Base-by-base conservation (phyloP, 2,888 invertebrate genomes). In the Ditylenchus weischeri region DNA sequence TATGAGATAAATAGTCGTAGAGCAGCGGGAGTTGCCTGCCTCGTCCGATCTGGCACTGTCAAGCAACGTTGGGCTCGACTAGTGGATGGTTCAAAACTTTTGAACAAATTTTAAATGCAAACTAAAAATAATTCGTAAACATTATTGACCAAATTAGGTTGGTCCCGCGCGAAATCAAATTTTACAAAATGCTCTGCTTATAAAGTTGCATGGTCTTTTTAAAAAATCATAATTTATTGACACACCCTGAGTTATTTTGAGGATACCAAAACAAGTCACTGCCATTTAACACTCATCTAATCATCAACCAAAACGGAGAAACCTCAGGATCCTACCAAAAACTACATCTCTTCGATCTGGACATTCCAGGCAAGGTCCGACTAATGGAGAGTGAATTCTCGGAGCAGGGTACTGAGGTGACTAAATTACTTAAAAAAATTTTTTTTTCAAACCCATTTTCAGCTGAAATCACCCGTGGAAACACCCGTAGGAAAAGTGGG, bases 331-430 rank as follows among this genome's bases (percentile, higher is more conserved):
- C 88, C 0, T 98, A 98, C 84, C 87, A 90, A 63, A 98, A 98
- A 84, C 83, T 91, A 11, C 96, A 98, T 85, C 85, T 96, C 3
- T 98, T 95, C 83, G 92, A 96, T 84, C 90, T 93, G 23, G 89
- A 90, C 68, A 90, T 93, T 70, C 91, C 91, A 0, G 85, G 84
- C 38, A 88, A 88, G 63, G 86, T 54, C 29, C 84, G 88, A 29
- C 88, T 89, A 78, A 88, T 88, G 80, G 96, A 98, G 85, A 93
- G 93, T 43, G 90, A 90, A 78, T 89, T 89, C 69, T 90, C 90
- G 10, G 82, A 85, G 0, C 86, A 88, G 0, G 96, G 96, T 0
- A 79, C 84, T 0, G 85, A 72, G 64, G 68, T 68, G 19, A 29
- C 19, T 49, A 5, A 66, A 47, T 65, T 7, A 18, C 29, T 23